Conservation (phyloP, 2,888 invertebrate species). For the Platycheirus rosarum region DNA sequence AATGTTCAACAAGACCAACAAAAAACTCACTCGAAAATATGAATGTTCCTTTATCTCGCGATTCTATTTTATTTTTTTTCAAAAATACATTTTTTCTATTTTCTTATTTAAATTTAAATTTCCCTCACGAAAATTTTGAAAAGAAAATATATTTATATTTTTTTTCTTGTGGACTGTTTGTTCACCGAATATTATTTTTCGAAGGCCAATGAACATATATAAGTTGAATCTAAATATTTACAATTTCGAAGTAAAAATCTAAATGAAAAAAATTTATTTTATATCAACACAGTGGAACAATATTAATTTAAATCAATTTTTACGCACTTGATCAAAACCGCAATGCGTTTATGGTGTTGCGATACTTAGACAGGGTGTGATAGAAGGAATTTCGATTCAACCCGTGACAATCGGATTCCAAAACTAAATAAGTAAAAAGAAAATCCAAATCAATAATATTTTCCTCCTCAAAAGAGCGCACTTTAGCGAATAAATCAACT, state of each 20-base stretch:
- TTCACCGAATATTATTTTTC: conserved; percentile 14
- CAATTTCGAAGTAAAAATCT: conserved; percentile 65
- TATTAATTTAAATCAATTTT: background rate
- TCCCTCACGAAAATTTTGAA: conserved; percentile 58
- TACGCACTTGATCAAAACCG: conserved; percentile 70
- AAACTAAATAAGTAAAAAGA: conserved; percentile 22
- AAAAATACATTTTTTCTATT: conserved; percentile 52
- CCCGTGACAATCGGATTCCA: background rate
- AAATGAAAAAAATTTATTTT: conserved; percentile 2
- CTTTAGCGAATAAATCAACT: conserved; percentile 27
- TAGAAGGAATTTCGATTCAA: conserved; percentile 6
- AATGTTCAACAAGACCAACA: conserved; percentile 15
- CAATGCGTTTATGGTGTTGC: background rate
- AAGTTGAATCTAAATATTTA: conserved; percentile 70
- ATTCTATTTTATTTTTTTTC: conserved; percentile 24
- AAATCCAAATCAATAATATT: conserved; percentile 60
- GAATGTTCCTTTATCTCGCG: conserved; percentile 47
- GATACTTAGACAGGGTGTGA: background rate
- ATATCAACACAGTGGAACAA: background rate
- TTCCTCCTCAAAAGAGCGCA: conserved; percentile 45
- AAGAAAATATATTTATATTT: conserved; percentile 36
- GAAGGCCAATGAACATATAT: conserved; percentile 61
- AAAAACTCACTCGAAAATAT: conserved; percentile 65
- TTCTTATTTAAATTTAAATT: conserved; percentile 55
- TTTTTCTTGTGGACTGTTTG: conserved; percentile 17